These are phyloP conservation scores for Brotula barbata DNA, from an alignment of 2,797 vertebrate genomes.

Conservation along the genomic window DNA sequence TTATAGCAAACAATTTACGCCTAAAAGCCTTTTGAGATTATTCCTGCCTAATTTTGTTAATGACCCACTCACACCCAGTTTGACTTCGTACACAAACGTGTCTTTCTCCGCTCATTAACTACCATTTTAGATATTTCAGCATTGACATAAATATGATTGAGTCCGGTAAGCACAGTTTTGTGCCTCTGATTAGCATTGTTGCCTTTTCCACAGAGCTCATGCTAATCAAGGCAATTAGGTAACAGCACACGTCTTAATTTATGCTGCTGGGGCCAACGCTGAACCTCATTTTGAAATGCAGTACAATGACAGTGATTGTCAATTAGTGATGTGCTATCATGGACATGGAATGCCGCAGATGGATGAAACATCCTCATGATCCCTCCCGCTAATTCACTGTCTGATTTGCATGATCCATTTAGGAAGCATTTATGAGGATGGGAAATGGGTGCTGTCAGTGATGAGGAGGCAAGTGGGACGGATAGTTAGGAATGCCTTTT, in stretches of 20 bases:
- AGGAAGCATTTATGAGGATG: constrained; percentile 69
- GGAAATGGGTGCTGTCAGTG: constrained; percentile 67
- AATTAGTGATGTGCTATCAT: constrained; percentile 67
- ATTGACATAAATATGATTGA: constrained; percentile 12
- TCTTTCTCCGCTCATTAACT: neutral
- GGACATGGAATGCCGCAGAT: constrained; percentile 60
- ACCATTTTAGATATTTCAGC: constrained; percentile 23
- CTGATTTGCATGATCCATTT: constrained; percentile 77
- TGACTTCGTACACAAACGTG: neutral
- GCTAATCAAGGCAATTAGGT: constrained; percentile 75
- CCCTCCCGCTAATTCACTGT: constrained; percentile 64
- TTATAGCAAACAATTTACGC: too few relatives aligned
- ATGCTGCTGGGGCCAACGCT: constrained; percentile 61
- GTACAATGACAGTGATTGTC: constrained; percentile 73
- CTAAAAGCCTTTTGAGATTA: too few relatives aligned
- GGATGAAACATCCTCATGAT: constrained; percentile 67
- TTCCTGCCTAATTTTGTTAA: too few relatives aligned
- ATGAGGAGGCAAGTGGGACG: constrained; percentile 58
- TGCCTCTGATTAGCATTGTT: constrained; percentile 54
- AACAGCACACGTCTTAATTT: constrained; percentile 72
- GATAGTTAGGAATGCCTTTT: constrained; percentile 46
- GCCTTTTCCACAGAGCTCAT: constrained; percentile 57
- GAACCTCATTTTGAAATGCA: constrained; percentile 58
- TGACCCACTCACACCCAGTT: neutral
- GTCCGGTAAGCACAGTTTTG: constrained; percentile 46